Conservation (phyloP, 92 coral and sea anemone genomes). For the Palythoa grandiflora region DNA sequence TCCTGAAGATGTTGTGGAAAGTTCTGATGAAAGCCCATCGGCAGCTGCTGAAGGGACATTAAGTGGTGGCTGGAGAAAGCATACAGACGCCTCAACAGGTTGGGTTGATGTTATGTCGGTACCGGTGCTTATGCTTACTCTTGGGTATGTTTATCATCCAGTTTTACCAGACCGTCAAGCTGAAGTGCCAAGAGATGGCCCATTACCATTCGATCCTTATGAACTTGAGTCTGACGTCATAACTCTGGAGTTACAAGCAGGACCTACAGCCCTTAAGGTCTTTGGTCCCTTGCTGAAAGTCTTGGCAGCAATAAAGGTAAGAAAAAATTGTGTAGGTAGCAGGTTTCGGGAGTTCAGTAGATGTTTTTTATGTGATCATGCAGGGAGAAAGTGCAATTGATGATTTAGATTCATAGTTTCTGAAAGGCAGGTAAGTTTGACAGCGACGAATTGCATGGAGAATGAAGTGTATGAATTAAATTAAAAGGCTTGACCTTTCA, state of each 20-base stretch:
- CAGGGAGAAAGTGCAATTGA: too few relatives aligned
- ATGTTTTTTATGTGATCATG: too few relatives aligned
- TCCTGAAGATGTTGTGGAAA: slow-evolving; percentile 89
- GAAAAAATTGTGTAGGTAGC: not conserved
- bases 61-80: slow-evolving; percentile 96
- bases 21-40: slow-evolving; percentile 87
- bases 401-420: too few relatives aligned
- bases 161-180: slow-evolving; percentile 77
- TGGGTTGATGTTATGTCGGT: slow-evolving; percentile 98
- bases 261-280: slow-evolving; percentile 92
- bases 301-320: slow-evolving; percentile 87
- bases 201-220: slow-evolving; percentile 76
- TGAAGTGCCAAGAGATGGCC: slow-evolving; percentile 73
- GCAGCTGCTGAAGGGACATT: slow-evolving; percentile 68
- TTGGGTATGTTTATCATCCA: slow-evolving; percentile 95
- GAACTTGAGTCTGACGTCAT: slow-evolving; percentile 96
- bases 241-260: slow-evolving; percentile 95
- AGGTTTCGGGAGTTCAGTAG: too few relatives aligned
- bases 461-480: too few relatives aligned
- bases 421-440: too few relatives aligned
- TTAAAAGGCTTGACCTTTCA: too few relatives aligned
- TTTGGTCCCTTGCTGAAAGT: slow-evolving; percentile 86
- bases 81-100: slow-evolving; percentile 73
- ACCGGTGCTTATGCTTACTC: slow-evolving; percentile 84
- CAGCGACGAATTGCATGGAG: too few relatives aligned